Percentiles rank a stretch among this genome's conserved stretches.
Evolutionary conservation across 1,140 invertebrate species (phyloP).

Genomic region (Macrobrachium rosenbergii): DNA sequence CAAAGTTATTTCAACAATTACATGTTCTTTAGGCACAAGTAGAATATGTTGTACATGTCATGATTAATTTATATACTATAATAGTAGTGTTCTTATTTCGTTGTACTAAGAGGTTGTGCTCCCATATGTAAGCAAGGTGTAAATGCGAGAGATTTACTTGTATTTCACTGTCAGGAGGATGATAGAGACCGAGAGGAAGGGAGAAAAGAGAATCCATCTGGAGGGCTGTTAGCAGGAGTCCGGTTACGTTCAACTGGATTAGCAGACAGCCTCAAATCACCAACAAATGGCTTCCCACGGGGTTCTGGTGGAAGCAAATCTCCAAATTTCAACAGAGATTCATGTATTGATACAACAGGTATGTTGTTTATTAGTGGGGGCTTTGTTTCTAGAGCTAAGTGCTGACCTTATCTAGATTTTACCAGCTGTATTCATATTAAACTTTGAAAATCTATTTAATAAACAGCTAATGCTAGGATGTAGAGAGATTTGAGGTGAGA

Average conservation of each 20-base stretch:
- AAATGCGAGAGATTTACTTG: background rate
- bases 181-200: constrained; percentile 73
- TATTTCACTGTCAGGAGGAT: constrained; percentile 72
- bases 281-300: constrained; percentile 71
- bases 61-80: no score
- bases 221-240: constrained; percentile 68
- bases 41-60: no score
- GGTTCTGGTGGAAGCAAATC: constrained; percentile 69
- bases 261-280: constrained; percentile 71
- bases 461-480: background rate
- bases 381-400: background rate
- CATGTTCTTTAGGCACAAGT: no score
- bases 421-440: no score
- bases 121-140: background rate
- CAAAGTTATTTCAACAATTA: no score
- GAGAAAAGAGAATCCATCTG: constrained; percentile 67
- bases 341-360: constrained; percentile 61
- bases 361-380: constrained; percentile 66
- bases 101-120: no score
- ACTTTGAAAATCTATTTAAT: background rate
- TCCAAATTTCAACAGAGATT: constrained; percentile 69
- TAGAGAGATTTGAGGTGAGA: no score
- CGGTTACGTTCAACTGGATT: constrained; percentile 71
- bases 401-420: no score
- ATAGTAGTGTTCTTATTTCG: no score